phyloP scores from a whole-genome alignment of 2,888 invertebrate genomes.

The Empis livida region DNA sequence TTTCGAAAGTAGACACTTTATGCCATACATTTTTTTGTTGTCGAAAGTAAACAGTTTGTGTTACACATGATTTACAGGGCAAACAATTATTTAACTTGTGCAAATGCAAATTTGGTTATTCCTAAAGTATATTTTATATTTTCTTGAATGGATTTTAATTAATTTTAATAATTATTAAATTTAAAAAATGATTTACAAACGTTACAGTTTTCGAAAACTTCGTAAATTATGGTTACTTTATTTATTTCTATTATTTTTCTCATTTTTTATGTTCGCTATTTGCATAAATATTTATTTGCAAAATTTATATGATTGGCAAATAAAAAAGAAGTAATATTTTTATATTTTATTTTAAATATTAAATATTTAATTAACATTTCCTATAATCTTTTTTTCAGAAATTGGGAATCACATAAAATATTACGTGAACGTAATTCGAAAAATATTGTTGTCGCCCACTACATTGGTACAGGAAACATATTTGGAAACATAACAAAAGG shows the following conservation, averaged over 20 bases:
- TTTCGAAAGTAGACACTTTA: no score
- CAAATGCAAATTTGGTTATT: no score
- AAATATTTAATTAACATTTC: no score
- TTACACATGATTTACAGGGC: no score
- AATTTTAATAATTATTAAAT: not conserved
- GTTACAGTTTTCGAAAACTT: constrained; percentile 24
- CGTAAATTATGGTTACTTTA: constrained; percentile 33
- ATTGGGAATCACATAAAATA: constrained; percentile 6
- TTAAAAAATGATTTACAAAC: not conserved
- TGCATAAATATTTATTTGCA: constrained; percentile 34
- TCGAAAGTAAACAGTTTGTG: no score
- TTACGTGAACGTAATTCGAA: constrained; percentile 20
- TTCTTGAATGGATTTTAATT: no score
- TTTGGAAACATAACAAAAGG: constrained; percentile 71
- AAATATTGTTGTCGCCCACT: constrained; percentile 72
- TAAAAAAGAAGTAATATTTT: constrained; percentile 6
- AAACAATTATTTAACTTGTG: no score
- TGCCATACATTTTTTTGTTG: no score
- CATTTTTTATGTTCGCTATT: constrained; percentile 35
- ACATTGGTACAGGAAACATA: constrained; percentile 67
- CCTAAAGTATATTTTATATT: no score
- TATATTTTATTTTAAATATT: not conserved
- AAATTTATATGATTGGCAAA: constrained; percentile 21
- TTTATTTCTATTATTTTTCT: constrained; percentile 32
- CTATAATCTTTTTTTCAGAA: constrained; percentile 5